A percentile compares a stretch with the other conserved stretches of the same genome.
Conservation (phyloP, 1,140 invertebrate species). For the Patella vulgata region DNA sequence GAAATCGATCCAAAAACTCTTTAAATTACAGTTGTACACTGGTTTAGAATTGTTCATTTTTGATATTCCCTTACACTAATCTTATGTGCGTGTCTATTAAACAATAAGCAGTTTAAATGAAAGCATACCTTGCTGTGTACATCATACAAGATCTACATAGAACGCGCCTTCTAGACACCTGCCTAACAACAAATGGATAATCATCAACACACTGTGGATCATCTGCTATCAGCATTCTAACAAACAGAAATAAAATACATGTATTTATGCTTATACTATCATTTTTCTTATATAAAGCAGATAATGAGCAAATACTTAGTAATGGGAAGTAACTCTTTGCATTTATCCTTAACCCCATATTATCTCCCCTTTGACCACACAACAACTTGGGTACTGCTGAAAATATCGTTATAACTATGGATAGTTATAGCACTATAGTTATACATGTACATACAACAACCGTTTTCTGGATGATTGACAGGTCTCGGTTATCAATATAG, state of each 20-base stretch:
- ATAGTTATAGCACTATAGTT: too few species aligned
- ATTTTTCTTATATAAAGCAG: too few species aligned
- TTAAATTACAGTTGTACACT: too few species aligned
- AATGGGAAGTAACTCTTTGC: background rate
- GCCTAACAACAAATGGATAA: conserved; percentile 48
- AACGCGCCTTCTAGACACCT: conserved; percentile 29
- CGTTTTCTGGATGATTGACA: too few species aligned
- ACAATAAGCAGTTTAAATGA: too few species aligned
- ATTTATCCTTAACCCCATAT: background rate
- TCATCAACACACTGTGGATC: conserved; percentile 43
- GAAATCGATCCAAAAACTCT: too few species aligned
- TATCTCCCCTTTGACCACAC: background rate
- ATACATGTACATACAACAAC: too few species aligned
- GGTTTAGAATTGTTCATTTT: too few species aligned
- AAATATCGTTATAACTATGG: background rate
- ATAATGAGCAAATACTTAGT: background rate
- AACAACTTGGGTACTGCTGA: background rate
- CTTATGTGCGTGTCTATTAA: too few species aligned
- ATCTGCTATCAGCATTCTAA: conserved; percentile 47
- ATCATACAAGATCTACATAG: conserved; percentile 47
- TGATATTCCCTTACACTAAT: too few species aligned
- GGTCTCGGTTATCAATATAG: too few species aligned
- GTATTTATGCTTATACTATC: too few species aligned
- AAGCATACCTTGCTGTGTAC: conserved; percentile 43
- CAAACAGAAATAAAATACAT: conserved; percentile 8